These are phyloP conservation scores for Drosophila obscura DNA, from an alignment of 1,140 invertebrate species.

Conservation along the genomic window DNA sequence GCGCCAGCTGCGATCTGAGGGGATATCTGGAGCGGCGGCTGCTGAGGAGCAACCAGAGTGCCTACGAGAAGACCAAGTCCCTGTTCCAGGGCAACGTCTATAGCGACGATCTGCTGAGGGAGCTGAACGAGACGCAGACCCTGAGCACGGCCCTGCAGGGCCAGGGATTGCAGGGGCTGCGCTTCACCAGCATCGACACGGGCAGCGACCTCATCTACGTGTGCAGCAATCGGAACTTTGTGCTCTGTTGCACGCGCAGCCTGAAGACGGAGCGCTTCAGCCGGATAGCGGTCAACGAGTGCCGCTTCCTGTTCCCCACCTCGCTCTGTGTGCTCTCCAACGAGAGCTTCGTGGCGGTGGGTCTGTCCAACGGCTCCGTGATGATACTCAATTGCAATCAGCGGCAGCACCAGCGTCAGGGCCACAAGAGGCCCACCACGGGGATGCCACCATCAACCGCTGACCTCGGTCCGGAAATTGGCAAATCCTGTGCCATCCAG, in stretches of 20 bases:
- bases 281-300: constrained; percentile 68
- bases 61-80: constrained; percentile 74
- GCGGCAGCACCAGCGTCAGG: constrained; percentile 39
- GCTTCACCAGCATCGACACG: constrained; percentile 72
- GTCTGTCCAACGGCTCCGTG: constrained; percentile 80
- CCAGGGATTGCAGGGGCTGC: constrained; percentile 64
- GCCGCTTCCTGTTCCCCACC: constrained; percentile 75
- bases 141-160: constrained; percentile 23
- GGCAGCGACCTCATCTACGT: constrained; percentile 73
- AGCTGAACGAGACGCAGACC: constrained; percentile 69
- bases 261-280: constrained; percentile 70
- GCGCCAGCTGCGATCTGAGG: constrained; percentile 66
- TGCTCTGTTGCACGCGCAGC: constrained; percentile 73
- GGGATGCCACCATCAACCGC: constrained; percentile 22
- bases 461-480: constrained; percentile 53
- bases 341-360: constrained; percentile 74
- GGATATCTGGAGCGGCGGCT: constrained; percentile 60
- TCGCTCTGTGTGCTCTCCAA: constrained; percentile 68
- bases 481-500: constrained; percentile 83
- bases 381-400: constrained; percentile 79
- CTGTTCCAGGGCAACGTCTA: constrained; percentile 81
- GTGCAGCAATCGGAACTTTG: constrained; percentile 80
- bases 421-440: constrained; percentile 18
- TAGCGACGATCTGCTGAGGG: constrained; percentile 68
- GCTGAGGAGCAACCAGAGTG: constrained; percentile 44